Conservation (phyloP, 2,797 vertebrate genomes). For the Cyclura pinguis region DNA sequence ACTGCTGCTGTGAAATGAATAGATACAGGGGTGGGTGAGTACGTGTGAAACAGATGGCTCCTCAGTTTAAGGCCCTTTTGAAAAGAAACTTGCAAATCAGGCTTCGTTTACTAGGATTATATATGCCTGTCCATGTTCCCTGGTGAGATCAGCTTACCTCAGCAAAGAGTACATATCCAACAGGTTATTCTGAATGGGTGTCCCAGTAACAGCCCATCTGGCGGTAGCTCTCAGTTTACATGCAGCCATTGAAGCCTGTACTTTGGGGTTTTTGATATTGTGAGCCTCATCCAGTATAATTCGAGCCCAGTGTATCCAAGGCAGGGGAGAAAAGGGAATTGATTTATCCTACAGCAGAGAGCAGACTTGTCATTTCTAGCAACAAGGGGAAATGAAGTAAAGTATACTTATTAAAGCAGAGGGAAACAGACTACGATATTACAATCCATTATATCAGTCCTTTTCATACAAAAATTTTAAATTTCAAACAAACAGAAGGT, state of each 20-base stretch:
- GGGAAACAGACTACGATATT: neutral
- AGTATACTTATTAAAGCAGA: neutral
- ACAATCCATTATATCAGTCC: neutral
- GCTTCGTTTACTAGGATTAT: neutral
- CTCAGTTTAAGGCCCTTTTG: neutral
- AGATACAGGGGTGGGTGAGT: neutral
- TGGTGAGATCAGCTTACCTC: constrained; percentile 81
- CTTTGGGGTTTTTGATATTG: constrained; percentile 93
- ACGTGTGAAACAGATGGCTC: neutral
- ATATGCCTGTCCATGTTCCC: rapidly evolving
- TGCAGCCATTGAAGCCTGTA: constrained; percentile 91
- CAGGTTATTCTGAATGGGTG: constrained; percentile 97
- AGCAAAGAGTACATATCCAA: constrained; percentile 96
- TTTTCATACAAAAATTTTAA: neutral
- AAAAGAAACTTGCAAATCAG: neutral
- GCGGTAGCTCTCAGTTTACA: constrained; percentile 88
- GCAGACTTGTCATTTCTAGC: neutral
- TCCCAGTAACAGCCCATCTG: constrained; percentile 97
- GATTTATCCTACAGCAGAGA: constrained; percentile 68
- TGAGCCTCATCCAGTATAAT: constrained; percentile 95
- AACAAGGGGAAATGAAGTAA: neutral
- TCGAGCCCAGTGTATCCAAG: constrained; percentile 89
- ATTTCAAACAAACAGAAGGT: neutral
- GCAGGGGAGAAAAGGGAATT: constrained; percentile 81
- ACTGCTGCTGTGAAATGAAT: neutral